phyloP scores from a whole-genome alignment of 2,888 invertebrate genomes.

The Ecliptopera silaceata region DNA sequence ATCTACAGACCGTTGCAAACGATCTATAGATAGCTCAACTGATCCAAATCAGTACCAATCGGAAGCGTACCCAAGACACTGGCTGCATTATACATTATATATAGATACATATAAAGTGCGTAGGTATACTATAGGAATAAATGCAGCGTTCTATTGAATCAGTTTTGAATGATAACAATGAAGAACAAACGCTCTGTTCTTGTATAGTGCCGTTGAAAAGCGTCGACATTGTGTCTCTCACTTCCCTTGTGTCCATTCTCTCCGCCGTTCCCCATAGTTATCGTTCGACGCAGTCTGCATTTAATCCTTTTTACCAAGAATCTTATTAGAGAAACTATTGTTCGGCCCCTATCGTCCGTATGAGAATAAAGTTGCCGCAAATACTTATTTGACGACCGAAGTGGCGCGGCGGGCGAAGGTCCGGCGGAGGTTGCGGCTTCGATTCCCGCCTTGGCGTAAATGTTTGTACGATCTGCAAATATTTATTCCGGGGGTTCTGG shows the following conservation, averaged over 20 bases:
- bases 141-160: background rate
- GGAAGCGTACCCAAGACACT: no score
- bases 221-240: slow-evolving; percentile 40
- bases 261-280: slow-evolving; percentile 26
- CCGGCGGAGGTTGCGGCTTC: no score
- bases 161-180: slow-evolving; percentile 43
- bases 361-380: slow-evolving; percentile 2
- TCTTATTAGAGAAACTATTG: slow-evolving; percentile 12
- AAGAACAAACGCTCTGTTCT: slow-evolving; percentile 36
- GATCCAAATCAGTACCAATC: no score
- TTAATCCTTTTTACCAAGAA: slow-evolving; percentile 20
- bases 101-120: no score
- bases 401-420: no score
- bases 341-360: slow-evolving; percentile 3
- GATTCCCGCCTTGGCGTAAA: no score
- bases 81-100: no score
- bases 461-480: no score
- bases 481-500: no score
- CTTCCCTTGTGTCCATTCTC: slow-evolving; percentile 36
- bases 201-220: slow-evolving; percentile 38
- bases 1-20: no score
- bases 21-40: no score
- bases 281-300: slow-evolving; percentile 26
- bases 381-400: no score
- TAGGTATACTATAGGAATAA: background rate